A percentile compares a stretch with the other conserved stretches of the same genome.
Evolutionary conservation across 2,888 invertebrate species (phyloP).

Genomic region (Drosophila dives): DNA sequence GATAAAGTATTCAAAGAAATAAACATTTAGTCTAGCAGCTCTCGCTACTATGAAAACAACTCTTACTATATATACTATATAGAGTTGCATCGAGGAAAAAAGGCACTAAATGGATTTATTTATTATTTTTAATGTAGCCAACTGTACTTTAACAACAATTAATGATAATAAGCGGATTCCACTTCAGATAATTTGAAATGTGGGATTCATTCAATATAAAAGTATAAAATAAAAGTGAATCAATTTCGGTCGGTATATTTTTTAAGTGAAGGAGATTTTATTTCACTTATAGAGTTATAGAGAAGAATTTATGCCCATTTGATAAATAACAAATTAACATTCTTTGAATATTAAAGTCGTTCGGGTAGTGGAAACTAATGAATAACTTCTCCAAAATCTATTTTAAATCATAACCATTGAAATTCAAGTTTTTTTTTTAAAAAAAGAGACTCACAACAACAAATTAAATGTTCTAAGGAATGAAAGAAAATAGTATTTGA

Average conservation of each 20-base stretch:
- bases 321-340: not conserved
- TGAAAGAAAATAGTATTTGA: conserved; percentile 12
- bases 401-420: conserved; percentile 4
- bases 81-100: conserved; percentile 9
- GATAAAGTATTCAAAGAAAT: not conserved
- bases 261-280: not conserved
- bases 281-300: not conserved
- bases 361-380: not conserved
- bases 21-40: conserved; percentile 8
- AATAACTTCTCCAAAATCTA: not conserved
- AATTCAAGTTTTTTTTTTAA: conserved; percentile 12
- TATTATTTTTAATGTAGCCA: conserved; percentile 11
- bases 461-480: conserved; percentile 26
- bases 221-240: not conserved
- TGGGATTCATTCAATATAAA: not conserved
- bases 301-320: not conserved
- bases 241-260: not conserved
- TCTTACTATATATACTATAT: not conserved
- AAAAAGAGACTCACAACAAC: conserved; percentile 10
- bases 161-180: conserved; percentile 17
- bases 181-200: not conserved
- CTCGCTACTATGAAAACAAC: conserved; percentile 13
- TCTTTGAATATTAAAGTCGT: not conserved
- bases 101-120: conserved; percentile 32
- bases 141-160: conserved; percentile 8